Conservation (phyloP, 2,888 invertebrate species). For the Blastobasis lacticolella region DNA sequence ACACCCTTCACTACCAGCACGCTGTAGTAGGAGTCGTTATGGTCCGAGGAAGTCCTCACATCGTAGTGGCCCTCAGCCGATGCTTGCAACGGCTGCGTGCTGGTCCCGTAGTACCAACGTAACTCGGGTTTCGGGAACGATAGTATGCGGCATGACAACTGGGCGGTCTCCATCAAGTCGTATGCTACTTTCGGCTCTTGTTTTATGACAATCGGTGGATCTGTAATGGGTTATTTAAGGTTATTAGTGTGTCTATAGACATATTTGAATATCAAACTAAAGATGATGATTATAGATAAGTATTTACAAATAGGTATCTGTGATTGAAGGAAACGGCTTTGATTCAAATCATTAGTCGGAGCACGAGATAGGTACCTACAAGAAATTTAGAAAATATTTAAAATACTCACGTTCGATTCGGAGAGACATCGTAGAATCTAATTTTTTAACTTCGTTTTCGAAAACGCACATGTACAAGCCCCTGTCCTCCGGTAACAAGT, state of each 20-base stretch:
- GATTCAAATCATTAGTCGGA: too few species aligned
- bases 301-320: too few species aligned
- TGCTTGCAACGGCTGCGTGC: slow-evolving; percentile 82
- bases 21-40: slow-evolving; percentile 90
- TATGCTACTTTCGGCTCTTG: slow-evolving; percentile 92
- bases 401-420: slow-evolving; percentile 87
- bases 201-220: slow-evolving; percentile 89
- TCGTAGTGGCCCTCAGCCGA: slow-evolving; percentile 91
- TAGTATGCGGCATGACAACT: slow-evolving; percentile 90
- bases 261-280: too few species aligned
- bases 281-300: too few species aligned
- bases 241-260: too few species aligned
- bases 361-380: too few species aligned
- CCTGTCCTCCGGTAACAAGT: slow-evolving; percentile 87
- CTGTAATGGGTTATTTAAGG: slow-evolving; percentile 44
- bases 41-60: slow-evolving; percentile 85
- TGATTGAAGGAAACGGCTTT: too few species aligned
- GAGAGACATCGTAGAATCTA: slow-evolving; percentile 91
- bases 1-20: slow-evolving; percentile 82
- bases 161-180: slow-evolving; percentile 87
- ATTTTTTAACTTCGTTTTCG: slow-evolving; percentile 90
- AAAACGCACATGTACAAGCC: slow-evolving; percentile 92
- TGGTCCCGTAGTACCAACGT: slow-evolving; percentile 90
- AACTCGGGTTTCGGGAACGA: slow-evolving; percentile 95
- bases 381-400: background rate